Base-by-base conservation (phyloP, 2,797 vertebrate genomes). In the Dendrocincla tyrannina region DNA sequence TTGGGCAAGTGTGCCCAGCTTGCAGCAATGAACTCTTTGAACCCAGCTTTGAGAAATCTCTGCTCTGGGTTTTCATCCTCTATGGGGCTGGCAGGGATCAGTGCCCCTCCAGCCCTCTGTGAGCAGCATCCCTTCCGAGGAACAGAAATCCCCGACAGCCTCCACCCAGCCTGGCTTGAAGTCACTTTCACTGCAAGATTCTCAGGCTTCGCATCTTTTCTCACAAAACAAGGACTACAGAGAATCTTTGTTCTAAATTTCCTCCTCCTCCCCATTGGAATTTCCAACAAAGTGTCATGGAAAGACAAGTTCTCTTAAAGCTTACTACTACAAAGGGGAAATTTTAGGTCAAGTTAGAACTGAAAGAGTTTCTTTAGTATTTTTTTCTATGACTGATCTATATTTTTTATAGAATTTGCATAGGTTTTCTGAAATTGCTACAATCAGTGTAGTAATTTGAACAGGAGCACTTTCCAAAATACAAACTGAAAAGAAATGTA, bases 401-500 rank as follows among this genome's bases (percentile, higher is more conserved):
- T 75, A n/a, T 91, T 73, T 93, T 84, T 86, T 52, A n/a, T 30
- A 33, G 46, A 59, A 88, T 79, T 91, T 95, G n/a, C 70, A 69
- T 33, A 14, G 11, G 5, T 86, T 79, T 91, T 90, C 70, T 85
- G 59, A 76, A 91, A 70, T 69, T 66, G 39, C 50, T 62, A 9
- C n/a, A 59, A 33, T 74, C 56, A 42, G 28, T 59, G 52, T 37
- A 81, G 41, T 25, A 22, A 76, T 88, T 88, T 78, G 79, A 76
- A 63, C 69, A 32, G 76, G n/a, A 92, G 5, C 8, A 28, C 35
- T 55, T 93, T 67, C 68, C 52, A 77, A 77, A 89, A 52, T 35
- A 68, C 15, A 53, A 64, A 64, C 50, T 74, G 67, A 85, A 73
- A 16, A 66, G 52, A 55, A 27, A 52, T 5, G 4, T 64, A 67